phyloP scores from a whole-genome alignment of 1,140 invertebrate genomes.

The Bombus consobrinus region DNA sequence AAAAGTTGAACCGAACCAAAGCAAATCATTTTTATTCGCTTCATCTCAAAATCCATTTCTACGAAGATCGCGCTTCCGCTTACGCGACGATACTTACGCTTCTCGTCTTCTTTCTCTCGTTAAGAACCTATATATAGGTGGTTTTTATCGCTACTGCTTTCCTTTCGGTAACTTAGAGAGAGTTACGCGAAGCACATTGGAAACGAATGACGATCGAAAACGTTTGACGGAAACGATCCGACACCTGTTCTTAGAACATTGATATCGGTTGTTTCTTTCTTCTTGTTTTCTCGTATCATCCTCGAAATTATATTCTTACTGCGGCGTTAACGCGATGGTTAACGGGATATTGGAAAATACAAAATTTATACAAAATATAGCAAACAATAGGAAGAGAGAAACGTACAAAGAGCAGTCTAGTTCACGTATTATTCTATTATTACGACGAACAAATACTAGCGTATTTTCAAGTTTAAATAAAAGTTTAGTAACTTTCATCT shows the following conservation, averaged over 20 bases:
- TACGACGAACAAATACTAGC: neutral
- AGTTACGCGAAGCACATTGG: too few relatives aligned
- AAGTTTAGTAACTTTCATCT: neutral
- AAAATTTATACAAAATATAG: neutral
- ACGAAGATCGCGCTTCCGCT: neutral
- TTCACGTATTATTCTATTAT: too few relatives aligned
- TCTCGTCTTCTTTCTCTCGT: neutral
- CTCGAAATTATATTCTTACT: neutral
- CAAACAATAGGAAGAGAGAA: neutral
- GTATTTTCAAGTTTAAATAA: neutral
- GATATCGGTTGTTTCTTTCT: neutral
- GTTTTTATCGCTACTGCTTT: conserved; percentile 2
- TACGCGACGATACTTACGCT: neutral
- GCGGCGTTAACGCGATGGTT: neutral
- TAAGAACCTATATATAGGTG: neutral
- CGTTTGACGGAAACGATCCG: conserved; percentile 1
- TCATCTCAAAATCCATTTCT: neutral
- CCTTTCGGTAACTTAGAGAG: neutral
- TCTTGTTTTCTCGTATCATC: neutral
- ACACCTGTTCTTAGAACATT: neutral
- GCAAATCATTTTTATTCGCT: neutral
- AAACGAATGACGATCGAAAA: too few relatives aligned
- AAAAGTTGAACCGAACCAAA: neutral
- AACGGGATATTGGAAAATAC: neutral
- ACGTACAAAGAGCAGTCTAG: too few relatives aligned